Evolutionary conservation across 92 coral and sea anemone species (phyloP), one percentile per base, ranked within the genome.

Genomic region (Epizoanthus stellaris): DNA sequence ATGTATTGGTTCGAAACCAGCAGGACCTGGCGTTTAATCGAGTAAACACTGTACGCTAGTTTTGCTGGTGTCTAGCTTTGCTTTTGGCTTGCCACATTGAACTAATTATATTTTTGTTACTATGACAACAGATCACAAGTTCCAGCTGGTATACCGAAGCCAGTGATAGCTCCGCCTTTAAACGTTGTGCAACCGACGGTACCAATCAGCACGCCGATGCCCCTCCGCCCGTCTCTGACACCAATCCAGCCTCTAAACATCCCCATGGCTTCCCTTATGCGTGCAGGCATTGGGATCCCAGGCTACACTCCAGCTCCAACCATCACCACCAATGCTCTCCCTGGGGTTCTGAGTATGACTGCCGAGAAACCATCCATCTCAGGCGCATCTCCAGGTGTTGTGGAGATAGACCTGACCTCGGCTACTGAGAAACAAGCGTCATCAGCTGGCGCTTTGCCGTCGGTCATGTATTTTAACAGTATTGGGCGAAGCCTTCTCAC

Each of bases 201-300:
- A 20, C 10, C 81, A 8, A 20, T 16, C 82, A 72, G 54, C 17
- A 80, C 70, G 38, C 34, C 43, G n/a, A 58, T 53, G 53, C 25
- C 73, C 19, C 30, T 57, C 49, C 75, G 21, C 19, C 30, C 81
- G 58, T 40, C 73, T 9, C 20, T 5, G 6, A 23, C 73, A 13
- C 16, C 62, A 11, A 13, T 66, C 64, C 70, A 61, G 25, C 11
- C 54, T 15, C 9, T 58, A 12, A 45, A 88, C 10, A 72, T 88
- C 36, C 91, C 91, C 34, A 75, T 82, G 42, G 91, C 88, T 53
- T 88, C 91, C 54, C 49, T 82, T 13, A 56, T 88, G 34, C 84
- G 88, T 8, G 91, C 88, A 54, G 91, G 88, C 4, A 43, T 80
- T 4, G 87, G 85, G 9, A 49, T 80, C 57, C 89, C 90, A 11